Evolutionary conservation across 2,113 vertebrate genomes (phyloP).

Genomic region (Chaenogobius annularis): DNA sequence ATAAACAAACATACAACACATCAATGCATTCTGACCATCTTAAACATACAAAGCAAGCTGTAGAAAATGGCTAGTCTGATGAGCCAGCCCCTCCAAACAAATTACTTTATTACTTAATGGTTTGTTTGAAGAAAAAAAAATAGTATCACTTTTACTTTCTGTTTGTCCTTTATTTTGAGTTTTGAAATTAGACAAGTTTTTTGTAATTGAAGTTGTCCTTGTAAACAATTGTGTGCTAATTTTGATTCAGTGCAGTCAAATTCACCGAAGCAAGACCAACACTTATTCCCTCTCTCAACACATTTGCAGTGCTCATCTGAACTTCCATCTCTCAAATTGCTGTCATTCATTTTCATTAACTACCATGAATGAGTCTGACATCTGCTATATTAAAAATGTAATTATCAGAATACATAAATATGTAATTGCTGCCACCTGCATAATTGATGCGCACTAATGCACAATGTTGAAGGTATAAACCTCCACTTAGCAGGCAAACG

Average conservation of each 20-base stretch:
- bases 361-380: slow-evolving; percentile 69
- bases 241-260: slow-evolving; percentile 20
- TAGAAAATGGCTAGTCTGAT: too few species aligned
- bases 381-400: slow-evolving; percentile 77
- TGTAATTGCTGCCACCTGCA: slow-evolving; percentile 73
- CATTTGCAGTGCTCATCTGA: slow-evolving; percentile 29
- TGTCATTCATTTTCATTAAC: slow-evolving; percentile 77
- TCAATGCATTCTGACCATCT: not conserved
- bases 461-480: slow-evolving; percentile 66
- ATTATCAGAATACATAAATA: slow-evolving; percentile 80
- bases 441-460: slow-evolving; percentile 74
- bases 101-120: not conserved
- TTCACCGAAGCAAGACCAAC: slow-evolving; percentile 16
- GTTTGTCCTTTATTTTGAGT: slow-evolving; percentile 6
- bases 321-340: slow-evolving; percentile 47
- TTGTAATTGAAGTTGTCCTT: slow-evolving; percentile 41
- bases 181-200: slow-evolving; percentile 44
- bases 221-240: slow-evolving; percentile 42
- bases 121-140: not conserved
- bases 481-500: slow-evolving; percentile 60
- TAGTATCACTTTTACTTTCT: too few species aligned
- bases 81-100: too few species aligned
- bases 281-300: not conserved
- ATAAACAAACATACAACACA: too few species aligned
- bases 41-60: too few species aligned